These are phyloP conservation scores for Anastrepha obliqua DNA, from an alignment of 1,140 invertebrate genomes.

Conservation along the genomic window DNA sequence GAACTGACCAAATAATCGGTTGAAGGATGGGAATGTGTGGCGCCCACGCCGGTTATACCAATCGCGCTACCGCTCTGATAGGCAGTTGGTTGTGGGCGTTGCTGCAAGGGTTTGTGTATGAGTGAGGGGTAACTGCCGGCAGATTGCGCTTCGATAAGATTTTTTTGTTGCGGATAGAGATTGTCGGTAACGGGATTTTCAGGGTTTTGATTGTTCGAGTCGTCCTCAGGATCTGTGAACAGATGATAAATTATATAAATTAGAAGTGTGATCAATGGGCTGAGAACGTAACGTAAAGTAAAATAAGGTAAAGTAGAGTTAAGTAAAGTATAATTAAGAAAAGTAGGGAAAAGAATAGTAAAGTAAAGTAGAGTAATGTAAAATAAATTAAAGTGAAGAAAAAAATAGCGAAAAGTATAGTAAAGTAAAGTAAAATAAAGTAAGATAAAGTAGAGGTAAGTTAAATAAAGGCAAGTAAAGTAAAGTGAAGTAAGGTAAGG, in stretches of 20 bases:
- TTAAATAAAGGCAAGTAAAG: too few relatives aligned
- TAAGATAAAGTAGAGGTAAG: too few relatives aligned
- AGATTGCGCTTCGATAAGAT: conserved; percentile 68
- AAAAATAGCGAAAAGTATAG: too few relatives aligned
- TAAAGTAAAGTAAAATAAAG: too few relatives aligned
- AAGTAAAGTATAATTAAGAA: too few relatives aligned
- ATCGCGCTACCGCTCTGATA: conserved; percentile 69
- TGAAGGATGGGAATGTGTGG: not conserved
- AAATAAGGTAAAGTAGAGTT: not conserved
- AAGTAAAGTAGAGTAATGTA: too few relatives aligned
- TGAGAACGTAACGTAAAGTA: not conserved
- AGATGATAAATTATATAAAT: not conserved
- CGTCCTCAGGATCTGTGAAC: conserved; percentile 71
- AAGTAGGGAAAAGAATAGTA: too few relatives aligned
- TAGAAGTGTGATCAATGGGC: not conserved
- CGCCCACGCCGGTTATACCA: conserved; percentile 63
- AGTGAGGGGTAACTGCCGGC: conserved; percentile 69
- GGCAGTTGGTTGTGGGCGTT: conserved; percentile 61
- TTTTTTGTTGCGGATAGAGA: conserved; percentile 71
- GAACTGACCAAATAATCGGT: conserved; percentile 66
- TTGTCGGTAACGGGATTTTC: conserved; percentile 68
- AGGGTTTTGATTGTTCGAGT: conserved; percentile 70
- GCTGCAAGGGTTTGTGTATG: conserved; percentile 58
- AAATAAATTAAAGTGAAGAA: too few relatives aligned
- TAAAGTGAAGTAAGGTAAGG: too few relatives aligned